Percentiles rank a stretch among this genome's conserved stretches.
Evolutionary conservation across 2,888 invertebrate genomes (phyloP).

Genomic region (Morpho achilles): DNA sequence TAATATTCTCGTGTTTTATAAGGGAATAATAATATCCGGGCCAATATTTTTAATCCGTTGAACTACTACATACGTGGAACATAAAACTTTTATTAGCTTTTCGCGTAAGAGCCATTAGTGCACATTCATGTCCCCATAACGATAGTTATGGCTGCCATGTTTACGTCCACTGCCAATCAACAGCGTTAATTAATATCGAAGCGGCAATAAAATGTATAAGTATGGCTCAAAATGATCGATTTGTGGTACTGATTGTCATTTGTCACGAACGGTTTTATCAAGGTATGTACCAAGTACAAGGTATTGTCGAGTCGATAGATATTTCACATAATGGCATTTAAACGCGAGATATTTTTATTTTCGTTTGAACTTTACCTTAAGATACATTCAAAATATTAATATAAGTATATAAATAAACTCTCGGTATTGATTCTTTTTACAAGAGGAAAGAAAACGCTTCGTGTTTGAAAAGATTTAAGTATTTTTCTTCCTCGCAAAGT

Average conservation of each 20-base stretch:
- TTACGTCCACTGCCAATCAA: slow-evolving; percentile 8
- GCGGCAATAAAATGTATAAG: neutral
- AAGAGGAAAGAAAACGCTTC: no score
- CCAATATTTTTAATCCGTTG: slow-evolving; percentile 36
- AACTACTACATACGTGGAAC: slow-evolving; percentile 37
- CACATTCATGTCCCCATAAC: slow-evolving; percentile 25
- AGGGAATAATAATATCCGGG: slow-evolving; percentile 6
- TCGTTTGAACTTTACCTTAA: no score
- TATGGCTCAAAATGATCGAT: neutral
- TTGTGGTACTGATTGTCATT: neutral
- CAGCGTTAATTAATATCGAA: slow-evolving; percentile 8
- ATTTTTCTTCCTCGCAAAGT: no score
- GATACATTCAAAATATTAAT: no score
- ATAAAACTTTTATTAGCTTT: slow-evolving; percentile 57
- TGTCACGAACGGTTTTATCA: no score
- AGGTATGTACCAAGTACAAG: no score
- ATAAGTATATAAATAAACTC: no score
- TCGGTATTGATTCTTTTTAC: no score
- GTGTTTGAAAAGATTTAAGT: no score
- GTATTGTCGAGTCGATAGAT: no score
- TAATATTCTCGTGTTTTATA: slow-evolving; percentile 5
- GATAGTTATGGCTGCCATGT: slow-evolving; percentile 10
- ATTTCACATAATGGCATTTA: no score
- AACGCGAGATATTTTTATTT: no score
- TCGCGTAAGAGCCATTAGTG: slow-evolving; percentile 41